phyloP scores from a whole-genome alignment of 2,888 invertebrate species.

The Sarcophaga caerulescens region DNA sequence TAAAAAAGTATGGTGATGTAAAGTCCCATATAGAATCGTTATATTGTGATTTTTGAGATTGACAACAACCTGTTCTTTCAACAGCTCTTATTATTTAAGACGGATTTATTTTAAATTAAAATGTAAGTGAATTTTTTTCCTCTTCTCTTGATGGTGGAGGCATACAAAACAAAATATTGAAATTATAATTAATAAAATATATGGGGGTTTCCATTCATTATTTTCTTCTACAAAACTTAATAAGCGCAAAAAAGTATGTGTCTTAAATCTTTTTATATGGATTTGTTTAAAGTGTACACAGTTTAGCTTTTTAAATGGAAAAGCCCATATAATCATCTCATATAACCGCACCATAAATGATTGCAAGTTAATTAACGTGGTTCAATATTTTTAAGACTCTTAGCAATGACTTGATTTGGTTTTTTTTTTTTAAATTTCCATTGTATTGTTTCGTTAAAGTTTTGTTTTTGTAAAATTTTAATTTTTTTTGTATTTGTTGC shows the following conservation, averaged over 20 bases:
- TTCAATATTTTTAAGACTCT: conserved; percentile 60
- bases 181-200: conserved; percentile 36
- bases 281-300: not conserved
- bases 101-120: conserved; percentile 69
- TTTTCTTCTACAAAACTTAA: too few relatives aligned
- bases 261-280: too few relatives aligned
- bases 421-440: conserved; percentile 33
- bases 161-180: conserved; percentile 34
- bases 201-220: conserved; percentile 27
- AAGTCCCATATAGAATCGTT: conserved; percentile 20
- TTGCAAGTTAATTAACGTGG: conserved; percentile 66
- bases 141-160: conserved; percentile 44
- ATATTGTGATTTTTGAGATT: conserved; percentile 47
- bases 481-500: conserved; percentile 44
- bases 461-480: conserved; percentile 65
- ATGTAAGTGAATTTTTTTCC: conserved; percentile 42
- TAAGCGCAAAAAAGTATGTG: too few relatives aligned
- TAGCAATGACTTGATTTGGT: conserved; percentile 67
- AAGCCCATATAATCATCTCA: conserved; percentile 26
- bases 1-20: not conserved
- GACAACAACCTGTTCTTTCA: conserved; percentile 70
- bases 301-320: conserved; percentile 2
- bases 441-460: conserved; percentile 43
- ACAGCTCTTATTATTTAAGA: conserved; percentile 64
- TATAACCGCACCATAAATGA: conserved; percentile 47